These are phyloP conservation scores for Melanotaenia parkinsoni DNA, from an alignment of 2,797 vertebrate species.

Conservation along the genomic window DNA sequence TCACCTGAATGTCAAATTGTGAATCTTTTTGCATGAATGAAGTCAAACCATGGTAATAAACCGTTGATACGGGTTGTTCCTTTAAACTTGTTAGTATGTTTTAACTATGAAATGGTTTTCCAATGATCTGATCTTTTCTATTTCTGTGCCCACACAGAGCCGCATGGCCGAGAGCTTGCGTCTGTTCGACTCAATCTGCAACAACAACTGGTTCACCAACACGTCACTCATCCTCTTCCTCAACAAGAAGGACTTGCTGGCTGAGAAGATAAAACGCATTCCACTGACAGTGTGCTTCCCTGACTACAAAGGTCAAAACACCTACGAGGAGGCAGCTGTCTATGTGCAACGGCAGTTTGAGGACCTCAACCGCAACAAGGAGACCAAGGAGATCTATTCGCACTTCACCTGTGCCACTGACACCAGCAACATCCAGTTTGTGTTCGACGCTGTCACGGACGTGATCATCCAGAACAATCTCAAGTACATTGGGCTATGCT, in stretches of 20 bases:
- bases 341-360: constrained; percentile 99
- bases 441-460: constrained; percentile 99
- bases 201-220: constrained; percentile 91
- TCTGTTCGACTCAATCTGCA: constrained; percentile 88
- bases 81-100: constrained; percentile 31
- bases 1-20: constrained; percentile 9
- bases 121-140: constrained; percentile 11
- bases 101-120: constrained; percentile 10
- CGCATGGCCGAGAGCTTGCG: constrained; percentile 87
- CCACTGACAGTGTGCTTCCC: constrained; percentile 97
- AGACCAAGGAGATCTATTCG: constrained; percentile 99
- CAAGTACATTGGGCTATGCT: constrained; percentile 99
- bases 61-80: constrained; percentile 1
- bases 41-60: constrained; percentile 55
- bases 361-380: constrained; percentile 99
- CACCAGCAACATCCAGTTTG: constrained; percentile 99
- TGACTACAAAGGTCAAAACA: constrained; percentile 99
- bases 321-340: constrained; percentile 97
- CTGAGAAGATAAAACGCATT: constrained; percentile 98
- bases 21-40: constrained; percentile 51
- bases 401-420: constrained; percentile 99
- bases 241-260: constrained; percentile 99
- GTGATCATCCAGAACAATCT: constrained; percentile 99
- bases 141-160: constrained; percentile 67
- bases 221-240: constrained; percentile 97